Evolutionary conservation across 2,113 vertebrate species (phyloP).

Genomic region (Chlorodrepanis virens): DNA sequence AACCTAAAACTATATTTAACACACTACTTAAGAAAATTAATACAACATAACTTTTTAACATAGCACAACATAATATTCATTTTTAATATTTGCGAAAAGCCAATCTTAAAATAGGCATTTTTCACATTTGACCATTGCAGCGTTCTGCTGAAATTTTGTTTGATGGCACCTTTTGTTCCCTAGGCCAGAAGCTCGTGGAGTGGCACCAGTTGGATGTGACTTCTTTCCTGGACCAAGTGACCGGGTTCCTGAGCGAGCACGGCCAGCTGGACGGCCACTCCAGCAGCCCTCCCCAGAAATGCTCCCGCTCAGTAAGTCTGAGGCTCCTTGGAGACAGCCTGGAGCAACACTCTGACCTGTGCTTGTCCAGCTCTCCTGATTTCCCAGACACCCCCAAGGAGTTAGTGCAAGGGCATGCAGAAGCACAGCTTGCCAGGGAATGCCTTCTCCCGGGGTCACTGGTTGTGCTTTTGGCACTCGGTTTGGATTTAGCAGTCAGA

Average conservation of each 20-base stretch:
- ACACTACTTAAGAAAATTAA: too few relatives aligned
- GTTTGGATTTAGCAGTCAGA: not conserved
- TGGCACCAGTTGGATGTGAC: slow-evolving; percentile 97
- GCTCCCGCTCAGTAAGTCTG: slow-evolving; percentile 91
- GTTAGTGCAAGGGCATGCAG: too few relatives aligned
- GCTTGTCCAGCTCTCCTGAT: not conserved
- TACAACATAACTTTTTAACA: too few relatives aligned
- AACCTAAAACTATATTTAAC: too few relatives aligned
- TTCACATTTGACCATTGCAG: not conserved
- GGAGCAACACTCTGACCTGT: not conserved
- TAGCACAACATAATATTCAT: too few relatives aligned
- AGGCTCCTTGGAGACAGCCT: not conserved
- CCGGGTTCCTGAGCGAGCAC: slow-evolving; percentile 93
- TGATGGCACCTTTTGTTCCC: not conserved
- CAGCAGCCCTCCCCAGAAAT: slow-evolving; percentile 88
- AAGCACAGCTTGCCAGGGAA: not conserved
- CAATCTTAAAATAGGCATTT: too few relatives aligned
- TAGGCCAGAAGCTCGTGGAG: slow-evolving; percentile 98
- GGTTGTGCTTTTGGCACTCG: not conserved
- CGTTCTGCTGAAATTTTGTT: not conserved
- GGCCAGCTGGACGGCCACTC: slow-evolving; percentile 95
- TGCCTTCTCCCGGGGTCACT: not conserved
- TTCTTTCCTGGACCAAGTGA: slow-evolving; percentile 95
- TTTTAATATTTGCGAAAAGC: too few relatives aligned
- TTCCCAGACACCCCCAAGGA: not conserved